Percentiles rank a stretch among this genome's conserved stretches.
phyloP scores from a whole-genome alignment of 2,113 vertebrate genomes.

The Origma solitaria region DNA sequence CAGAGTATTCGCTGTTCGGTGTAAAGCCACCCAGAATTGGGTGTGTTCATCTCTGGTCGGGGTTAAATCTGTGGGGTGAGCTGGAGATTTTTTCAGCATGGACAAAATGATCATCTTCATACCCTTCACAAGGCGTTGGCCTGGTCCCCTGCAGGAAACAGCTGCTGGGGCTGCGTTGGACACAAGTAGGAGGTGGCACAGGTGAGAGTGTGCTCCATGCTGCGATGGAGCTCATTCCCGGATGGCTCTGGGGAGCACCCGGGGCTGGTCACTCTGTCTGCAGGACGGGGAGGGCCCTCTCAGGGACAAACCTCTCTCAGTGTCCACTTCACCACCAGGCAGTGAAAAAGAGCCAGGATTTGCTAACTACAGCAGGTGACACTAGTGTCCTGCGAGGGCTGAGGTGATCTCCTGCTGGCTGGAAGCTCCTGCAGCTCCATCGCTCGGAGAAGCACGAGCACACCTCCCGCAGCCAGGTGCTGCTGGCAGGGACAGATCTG shows the following conservation, averaged over 20 bases:
- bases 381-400: accelerated
- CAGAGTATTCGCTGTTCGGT: too few relatives aligned
- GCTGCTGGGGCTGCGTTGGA: background rate
- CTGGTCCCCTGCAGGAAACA: background rate
- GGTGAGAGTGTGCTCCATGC: background rate
- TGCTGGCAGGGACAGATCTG: accelerated
- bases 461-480: background rate
- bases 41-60: background rate
- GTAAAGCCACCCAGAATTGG: too few relatives aligned
- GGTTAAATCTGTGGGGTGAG: background rate
- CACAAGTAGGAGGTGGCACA: background rate
- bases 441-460: background rate
- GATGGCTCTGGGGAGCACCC: background rate
- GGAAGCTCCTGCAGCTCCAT: constrained; percentile 20
- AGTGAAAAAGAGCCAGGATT: accelerated
- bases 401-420: background rate
- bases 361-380: background rate
- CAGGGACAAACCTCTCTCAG: background rate
- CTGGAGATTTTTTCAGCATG: accelerated
- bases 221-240: background rate
- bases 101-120: accelerated
- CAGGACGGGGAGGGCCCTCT: background rate
- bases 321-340: background rate
- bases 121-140: accelerated
- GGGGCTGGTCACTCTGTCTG: background rate